These are phyloP conservation scores for Etheostoma perlongum DNA, from an alignment of 2,797 vertebrate species.

Conservation along the genomic window DNA sequence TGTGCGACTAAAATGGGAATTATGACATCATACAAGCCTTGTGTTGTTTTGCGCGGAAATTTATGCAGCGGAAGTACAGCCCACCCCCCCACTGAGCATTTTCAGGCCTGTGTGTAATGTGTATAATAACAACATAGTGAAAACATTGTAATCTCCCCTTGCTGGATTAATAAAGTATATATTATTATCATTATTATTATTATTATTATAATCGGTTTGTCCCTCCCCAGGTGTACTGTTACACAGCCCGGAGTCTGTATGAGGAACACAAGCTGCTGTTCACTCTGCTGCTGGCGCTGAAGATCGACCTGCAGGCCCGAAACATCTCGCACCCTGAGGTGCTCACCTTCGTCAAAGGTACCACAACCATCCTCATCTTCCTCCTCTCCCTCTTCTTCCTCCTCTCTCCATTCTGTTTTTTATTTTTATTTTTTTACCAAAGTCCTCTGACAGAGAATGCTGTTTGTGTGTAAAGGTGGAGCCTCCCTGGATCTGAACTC, in stretches of 20 bases:
- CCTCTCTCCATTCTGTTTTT: neutral
- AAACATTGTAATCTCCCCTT: no score
- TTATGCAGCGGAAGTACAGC: no score
- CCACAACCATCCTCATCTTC: neutral
- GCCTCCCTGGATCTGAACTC: constrained; percentile 89
- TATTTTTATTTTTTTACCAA: no score
- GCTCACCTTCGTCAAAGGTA: constrained; percentile 90
- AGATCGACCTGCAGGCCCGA: constrained; percentile 87
- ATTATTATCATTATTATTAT: no score
- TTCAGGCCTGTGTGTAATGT: no score
- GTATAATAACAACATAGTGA: no score
- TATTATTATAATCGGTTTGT: neutral
- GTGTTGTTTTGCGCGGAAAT: no score
- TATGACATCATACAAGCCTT: no score
- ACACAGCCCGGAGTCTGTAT: constrained; percentile 87
- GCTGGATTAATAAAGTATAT: no score
- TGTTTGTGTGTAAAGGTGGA: constrained; percentile 78
- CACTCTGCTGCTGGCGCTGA: constrained; percentile 88
- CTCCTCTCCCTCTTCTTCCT: neutral
- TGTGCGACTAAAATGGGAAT: no score
- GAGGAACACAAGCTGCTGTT: constrained; percentile 90
- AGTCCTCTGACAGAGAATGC: neutral
- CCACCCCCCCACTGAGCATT: no score
- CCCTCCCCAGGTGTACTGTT: constrained; percentile 83
- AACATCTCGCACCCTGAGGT: constrained; percentile 87